phyloP scores from a whole-genome alignment of 2,113 vertebrate genomes.

The Clarias batrachus region DNA sequence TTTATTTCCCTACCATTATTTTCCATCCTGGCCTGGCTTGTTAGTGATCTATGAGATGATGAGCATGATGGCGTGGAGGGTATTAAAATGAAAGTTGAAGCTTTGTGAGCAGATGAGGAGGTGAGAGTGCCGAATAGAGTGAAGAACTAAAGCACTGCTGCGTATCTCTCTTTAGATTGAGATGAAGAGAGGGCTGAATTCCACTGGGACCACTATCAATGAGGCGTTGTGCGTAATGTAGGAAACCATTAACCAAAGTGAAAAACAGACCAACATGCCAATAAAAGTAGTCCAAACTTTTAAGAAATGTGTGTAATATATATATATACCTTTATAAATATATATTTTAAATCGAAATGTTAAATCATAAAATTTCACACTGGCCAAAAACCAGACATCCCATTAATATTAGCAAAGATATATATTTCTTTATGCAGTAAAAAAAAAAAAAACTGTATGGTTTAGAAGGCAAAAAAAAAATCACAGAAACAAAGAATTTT shows the following conservation, averaged over 20 bases:
- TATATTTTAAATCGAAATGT: background rate
- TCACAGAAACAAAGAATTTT: background rate
- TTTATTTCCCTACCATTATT: background rate
- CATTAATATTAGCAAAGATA: background rate
- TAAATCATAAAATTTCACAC: background rate
- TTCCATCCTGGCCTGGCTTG: background rate
- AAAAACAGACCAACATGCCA: background rate
- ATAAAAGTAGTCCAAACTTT: background rate
- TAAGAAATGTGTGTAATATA: no score
- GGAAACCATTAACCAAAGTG: conserved; percentile 1
- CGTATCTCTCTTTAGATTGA: background rate
- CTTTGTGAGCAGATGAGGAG: background rate
- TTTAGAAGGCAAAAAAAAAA: background rate
- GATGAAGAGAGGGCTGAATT: background rate
- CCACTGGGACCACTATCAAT: background rate
- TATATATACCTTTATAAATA: no score
- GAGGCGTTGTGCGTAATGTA: background rate
- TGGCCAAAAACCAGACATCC: background rate
- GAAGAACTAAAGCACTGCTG: background rate
- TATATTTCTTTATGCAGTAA: background rate
- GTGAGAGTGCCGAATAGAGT: background rate
- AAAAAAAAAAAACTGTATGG: background rate
- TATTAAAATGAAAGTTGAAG: background rate
- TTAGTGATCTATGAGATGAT: background rate
- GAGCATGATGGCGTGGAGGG: background rate